Evolutionary conservation across 2,888 invertebrate species (phyloP).

Genomic region (Ophioninae sp.): DNA sequence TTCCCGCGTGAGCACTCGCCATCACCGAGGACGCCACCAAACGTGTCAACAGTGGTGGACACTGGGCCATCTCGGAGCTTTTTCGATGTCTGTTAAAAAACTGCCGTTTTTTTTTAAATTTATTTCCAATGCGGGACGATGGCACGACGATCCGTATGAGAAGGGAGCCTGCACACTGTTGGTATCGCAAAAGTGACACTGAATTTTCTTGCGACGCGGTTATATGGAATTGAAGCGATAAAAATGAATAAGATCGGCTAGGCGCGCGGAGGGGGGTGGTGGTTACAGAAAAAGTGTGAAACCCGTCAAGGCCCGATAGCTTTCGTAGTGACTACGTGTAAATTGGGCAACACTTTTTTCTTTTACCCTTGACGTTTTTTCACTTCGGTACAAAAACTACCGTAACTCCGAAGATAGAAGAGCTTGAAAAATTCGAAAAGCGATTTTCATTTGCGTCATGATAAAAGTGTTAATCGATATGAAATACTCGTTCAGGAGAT

Average conservation of each 20-base stretch:
- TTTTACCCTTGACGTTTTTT: not conserved
- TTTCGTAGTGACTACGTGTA: constrained; percentile 23
- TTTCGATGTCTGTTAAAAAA: not conserved
- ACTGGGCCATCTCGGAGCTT: constrained; percentile 83
- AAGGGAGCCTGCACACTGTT: not conserved
- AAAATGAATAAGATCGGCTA: not conserved
- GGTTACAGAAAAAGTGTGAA: constrained; percentile 40
- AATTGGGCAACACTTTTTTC: constrained; percentile 19
- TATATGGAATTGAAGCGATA: not conserved
- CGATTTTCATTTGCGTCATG: not conserved
- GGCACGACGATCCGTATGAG: not conserved
- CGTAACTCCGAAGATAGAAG: constrained; percentile 1
- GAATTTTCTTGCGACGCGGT: not conserved
- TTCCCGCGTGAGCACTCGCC: constrained; percentile 92
- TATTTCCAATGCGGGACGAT: constrained; percentile 7
- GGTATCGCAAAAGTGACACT: not conserved
- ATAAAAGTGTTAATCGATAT: not conserved
- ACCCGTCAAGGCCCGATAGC: constrained; percentile 52
- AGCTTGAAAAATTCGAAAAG: not conserved
- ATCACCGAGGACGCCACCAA: constrained; percentile 90
- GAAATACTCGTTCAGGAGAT: not conserved
- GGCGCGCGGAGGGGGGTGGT: not conserved
- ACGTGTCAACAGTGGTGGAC: constrained; percentile 86
- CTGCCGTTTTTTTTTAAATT: not conserved
- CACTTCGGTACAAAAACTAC: constrained; percentile 10